Evolutionary conservation across 2,888 invertebrate genomes (phyloP).

Genomic region (Nineta flava): DNA sequence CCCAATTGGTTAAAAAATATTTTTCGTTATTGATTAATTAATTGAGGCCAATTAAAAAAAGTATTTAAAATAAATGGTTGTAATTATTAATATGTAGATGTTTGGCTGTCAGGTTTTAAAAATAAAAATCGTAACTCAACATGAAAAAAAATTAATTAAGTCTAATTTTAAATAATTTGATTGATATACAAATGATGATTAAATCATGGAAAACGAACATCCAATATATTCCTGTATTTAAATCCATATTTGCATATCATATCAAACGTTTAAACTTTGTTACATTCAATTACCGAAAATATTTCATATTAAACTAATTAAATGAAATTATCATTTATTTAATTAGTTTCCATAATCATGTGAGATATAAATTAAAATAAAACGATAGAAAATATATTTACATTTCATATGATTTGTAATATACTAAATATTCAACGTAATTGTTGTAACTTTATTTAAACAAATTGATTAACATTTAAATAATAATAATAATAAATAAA

Average conservation of each 20-base stretch:
- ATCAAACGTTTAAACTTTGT: background rate
- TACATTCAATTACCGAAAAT: background rate
- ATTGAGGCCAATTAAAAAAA: slow-evolving; percentile 1
- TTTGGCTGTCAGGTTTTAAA: slow-evolving; percentile 22
- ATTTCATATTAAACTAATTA: background rate
- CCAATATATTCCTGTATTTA: too few relatives aligned
- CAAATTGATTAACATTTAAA: background rate
- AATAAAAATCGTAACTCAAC: slow-evolving; percentile 5
- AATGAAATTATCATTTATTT: background rate
- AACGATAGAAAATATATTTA: too few relatives aligned
- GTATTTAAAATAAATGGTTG: slow-evolving; percentile 1
- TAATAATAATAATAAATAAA: too few relatives aligned
- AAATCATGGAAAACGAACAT: too few relatives aligned
- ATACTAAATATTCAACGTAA: background rate
- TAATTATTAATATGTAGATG: slow-evolving; percentile 21
- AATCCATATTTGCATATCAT: background rate
- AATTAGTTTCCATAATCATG: background rate
- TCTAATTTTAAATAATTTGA: background rate
- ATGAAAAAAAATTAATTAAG: background rate
- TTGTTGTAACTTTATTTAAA: background rate
- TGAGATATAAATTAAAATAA: too few relatives aligned
- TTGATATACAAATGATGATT: too few relatives aligned
- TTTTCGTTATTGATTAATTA: background rate
- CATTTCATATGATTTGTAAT: background rate
- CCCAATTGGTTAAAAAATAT: background rate